phyloP scores from a whole-genome alignment of 2,888 invertebrate genomes.

The Heliconius erato region DNA sequence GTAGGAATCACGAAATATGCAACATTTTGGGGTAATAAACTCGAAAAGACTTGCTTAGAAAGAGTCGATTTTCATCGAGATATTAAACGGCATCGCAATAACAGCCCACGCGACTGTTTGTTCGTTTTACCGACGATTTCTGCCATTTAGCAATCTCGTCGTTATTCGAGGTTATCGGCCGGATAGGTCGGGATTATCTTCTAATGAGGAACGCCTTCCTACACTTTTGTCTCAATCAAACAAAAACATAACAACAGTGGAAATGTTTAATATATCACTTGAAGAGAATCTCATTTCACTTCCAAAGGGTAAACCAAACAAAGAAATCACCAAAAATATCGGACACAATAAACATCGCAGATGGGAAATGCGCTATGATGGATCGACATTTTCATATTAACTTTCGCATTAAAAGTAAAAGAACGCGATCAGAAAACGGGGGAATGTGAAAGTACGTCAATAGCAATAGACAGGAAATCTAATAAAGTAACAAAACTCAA shows the following conservation, averaged over 20 bases:
- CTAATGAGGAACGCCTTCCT: constrained; percentile 43
- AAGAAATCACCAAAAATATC: constrained; percentile 31
- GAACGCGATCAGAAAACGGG: constrained; percentile 53
- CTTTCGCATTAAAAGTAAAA: constrained; percentile 48
- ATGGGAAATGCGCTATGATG: constrained; percentile 40
- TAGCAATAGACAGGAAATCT: constrained; percentile 59
- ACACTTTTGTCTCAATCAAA: constrained; percentile 1
- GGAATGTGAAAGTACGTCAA: constrained; percentile 57
- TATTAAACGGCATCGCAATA: constrained; percentile 53
- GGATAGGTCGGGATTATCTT: constrained; percentile 42
- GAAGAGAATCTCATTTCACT: constrained; percentile 17
- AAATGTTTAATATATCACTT: constrained; percentile 16
- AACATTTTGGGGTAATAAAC: constrained; percentile 23
- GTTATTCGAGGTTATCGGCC: constrained; percentile 46
- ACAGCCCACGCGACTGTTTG: constrained; percentile 40
- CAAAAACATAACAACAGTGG: constrained; percentile 4
- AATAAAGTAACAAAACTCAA: constrained; percentile 76
- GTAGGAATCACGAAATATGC: constrained; percentile 23
- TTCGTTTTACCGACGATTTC: constrained; percentile 45
- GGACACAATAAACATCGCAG: constrained; percentile 36
- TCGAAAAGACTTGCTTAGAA: constrained; percentile 32
- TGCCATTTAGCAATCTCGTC: constrained; percentile 46
- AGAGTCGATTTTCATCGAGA: constrained; percentile 51
- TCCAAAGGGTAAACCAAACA: constrained; percentile 21
- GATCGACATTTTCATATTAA: constrained; percentile 49